phyloP scores from a whole-genome alignment of 2,888 invertebrate genomes.

The Epicampocera succincta region DNA sequence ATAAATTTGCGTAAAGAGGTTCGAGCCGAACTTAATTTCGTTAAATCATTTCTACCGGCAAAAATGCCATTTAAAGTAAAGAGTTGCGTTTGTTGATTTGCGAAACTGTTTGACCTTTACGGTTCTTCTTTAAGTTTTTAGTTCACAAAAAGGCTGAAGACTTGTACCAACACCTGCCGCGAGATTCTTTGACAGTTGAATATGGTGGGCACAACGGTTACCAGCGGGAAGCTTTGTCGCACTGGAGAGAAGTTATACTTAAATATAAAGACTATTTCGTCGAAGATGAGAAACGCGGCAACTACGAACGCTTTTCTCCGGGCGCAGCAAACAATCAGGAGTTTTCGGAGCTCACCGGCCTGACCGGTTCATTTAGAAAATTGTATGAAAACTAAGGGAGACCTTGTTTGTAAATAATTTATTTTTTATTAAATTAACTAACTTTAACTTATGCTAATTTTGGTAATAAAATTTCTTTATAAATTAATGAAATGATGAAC shows the following conservation, averaged over 20 bases:
- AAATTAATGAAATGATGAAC: slow-evolving; percentile 32
- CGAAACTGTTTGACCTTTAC: neutral
- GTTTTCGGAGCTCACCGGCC: slow-evolving; percentile 73
- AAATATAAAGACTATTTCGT: slow-evolving; percentile 74
- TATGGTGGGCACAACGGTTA: too few relatives aligned
- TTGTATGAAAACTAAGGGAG: slow-evolving; percentile 74
- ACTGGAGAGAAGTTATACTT: slow-evolving; percentile 69
- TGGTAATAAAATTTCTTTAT: slow-evolving; percentile 13
- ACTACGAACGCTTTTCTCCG: slow-evolving; percentile 75
- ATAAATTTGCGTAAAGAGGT: slow-evolving; percentile 76
- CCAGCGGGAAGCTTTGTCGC: too few relatives aligned
- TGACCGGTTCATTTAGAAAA: slow-evolving; percentile 76
- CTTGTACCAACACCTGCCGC: slow-evolving; percentile 74
- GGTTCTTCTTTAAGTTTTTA: slow-evolving; percentile 71
- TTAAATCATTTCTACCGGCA: slow-evolving; percentile 74
- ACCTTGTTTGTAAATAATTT: slow-evolving; percentile 29
- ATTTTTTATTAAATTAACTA: slow-evolving; percentile 46
- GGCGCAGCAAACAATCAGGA: slow-evolving; percentile 71
- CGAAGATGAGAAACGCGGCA: slow-evolving; percentile 73
- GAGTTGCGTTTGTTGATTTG: neutral
- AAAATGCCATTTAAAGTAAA: slow-evolving; percentile 75
- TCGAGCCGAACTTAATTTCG: slow-evolving; percentile 73
- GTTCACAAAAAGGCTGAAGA: slow-evolving; percentile 77
- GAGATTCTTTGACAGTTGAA: slow-evolving; percentile 75
- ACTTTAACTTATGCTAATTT: slow-evolving; percentile 31